These are phyloP conservation scores for Morone saxatilis DNA, from an alignment of 2,113 vertebrate species.

Conservation along the genomic window DNA sequence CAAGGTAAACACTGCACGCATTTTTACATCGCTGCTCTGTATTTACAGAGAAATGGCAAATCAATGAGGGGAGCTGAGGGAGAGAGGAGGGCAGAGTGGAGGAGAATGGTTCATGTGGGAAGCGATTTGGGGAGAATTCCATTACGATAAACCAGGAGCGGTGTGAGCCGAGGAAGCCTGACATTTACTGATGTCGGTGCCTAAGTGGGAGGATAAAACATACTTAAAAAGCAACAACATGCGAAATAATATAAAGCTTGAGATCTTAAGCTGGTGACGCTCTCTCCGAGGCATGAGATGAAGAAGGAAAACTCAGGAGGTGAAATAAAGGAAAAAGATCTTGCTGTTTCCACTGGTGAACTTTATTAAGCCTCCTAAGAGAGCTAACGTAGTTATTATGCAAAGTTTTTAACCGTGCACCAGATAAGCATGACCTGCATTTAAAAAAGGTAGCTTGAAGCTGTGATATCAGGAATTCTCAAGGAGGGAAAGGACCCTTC, in stretches of 20 bases:
- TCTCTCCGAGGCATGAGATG: neutral
- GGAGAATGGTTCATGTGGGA: neutral
- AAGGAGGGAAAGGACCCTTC: neutral
- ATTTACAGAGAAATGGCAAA: constrained; percentile 59
- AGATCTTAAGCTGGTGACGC: constrained; percentile 1
- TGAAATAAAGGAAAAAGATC: neutral
- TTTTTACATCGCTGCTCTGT: constrained; percentile 23
- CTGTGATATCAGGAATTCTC: constrained; percentile 15
- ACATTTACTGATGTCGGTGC: constrained; percentile 11
- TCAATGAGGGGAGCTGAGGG: constrained; percentile 47
- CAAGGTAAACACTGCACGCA: constrained; percentile 12
- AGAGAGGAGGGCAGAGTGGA: neutral
- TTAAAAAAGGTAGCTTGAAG: neutral
- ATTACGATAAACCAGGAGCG: neutral
- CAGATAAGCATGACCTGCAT: neutral
- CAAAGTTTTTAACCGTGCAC: neutral
- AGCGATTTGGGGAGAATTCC: constrained; percentile 19
- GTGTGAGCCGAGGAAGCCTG: constrained; percentile 2
- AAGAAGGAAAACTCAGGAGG: neutral
- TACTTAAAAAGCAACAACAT: neutral
- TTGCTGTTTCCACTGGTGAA: neutral
- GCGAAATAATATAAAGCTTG: neutral
- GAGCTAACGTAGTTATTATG: neutral
- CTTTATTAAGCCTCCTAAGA: neutral
- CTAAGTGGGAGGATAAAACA: constrained; percentile 15